Evolutionary conservation across 2,888 invertebrate genomes (phyloP), one percentile per base, ranked within the genome.

Genomic region (Archips xylosteana): DNA sequence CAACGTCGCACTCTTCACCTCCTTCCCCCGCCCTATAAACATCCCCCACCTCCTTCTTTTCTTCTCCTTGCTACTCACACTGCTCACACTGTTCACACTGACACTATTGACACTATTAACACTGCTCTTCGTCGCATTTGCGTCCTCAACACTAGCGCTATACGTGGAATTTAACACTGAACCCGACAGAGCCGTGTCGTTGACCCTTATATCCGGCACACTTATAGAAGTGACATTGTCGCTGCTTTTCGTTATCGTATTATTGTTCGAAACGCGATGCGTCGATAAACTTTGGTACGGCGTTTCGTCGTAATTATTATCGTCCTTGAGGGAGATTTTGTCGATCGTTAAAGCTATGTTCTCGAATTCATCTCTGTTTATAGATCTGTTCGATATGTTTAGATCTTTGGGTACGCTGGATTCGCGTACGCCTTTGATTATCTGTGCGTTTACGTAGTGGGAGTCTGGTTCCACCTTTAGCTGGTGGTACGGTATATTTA

Each of bases 11-110:
- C 96, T 96, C 79, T 97, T 95, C 75, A 95, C 94, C 77, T 95
- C 93, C 79, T 96, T 96, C 75, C 95, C 95, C 23, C 96, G 94
- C 2, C 96, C 96, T 86, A 96, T 96, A 75, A 97, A 95, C 81
- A 97, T 95, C 13, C 96, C 96, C 96, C 97, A 96, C 32, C 96
- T 89, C 76, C 96, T 95, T 74, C 95, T 89, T 77, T 96, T 95
- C 86, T 96, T 96, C 88, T 96, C 95, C 84, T 97, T 95, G 59
- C 85, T 83, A 64, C 88, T 89, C 68, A 91, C 80, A 77, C 87
- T 83, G 64, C 70, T 70, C 42, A 69, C 42, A 69, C 65, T 66
- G n/a, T 66, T 66, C 77, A 77, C 64, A 83, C 87, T 71, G n/a
- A 34, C 69, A 13, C 68, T 67, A 8, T 59, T 73, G 2, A 68